These are phyloP conservation scores for Metopia argyrocephala DNA, from an alignment of 2,888 invertebrate genomes.

Conservation along the genomic window DNA sequence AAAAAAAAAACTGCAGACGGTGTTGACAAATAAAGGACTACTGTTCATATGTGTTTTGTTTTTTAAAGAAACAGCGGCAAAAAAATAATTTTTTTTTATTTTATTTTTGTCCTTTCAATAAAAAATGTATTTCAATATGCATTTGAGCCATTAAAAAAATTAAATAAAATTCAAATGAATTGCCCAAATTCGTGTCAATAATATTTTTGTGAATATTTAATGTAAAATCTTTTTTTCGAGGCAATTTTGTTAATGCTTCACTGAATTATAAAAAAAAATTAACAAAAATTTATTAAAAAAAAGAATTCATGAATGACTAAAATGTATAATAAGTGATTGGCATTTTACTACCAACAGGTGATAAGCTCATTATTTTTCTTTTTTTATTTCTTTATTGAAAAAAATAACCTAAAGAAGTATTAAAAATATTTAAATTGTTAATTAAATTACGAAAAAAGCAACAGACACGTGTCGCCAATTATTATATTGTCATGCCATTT, in stretches of 20 bases:
- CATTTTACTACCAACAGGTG: neutral
- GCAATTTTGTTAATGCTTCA: neutral
- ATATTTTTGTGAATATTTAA: neutral
- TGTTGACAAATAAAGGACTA: too few species aligned
- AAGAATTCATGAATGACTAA: neutral
- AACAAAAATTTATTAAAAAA: neutral
- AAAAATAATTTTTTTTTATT: neutral
- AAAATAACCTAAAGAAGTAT: neutral
- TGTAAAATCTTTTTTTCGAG: neutral
- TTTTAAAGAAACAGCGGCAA: too few species aligned
- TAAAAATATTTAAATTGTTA: neutral
- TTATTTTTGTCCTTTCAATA: neutral
- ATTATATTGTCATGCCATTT: neutral
- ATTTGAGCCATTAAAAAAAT: neutral
- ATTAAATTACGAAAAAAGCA: neutral
- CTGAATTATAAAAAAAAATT: neutral
- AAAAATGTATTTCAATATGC: neutral
- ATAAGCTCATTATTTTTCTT: neutral
- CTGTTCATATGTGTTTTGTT: too few species aligned
- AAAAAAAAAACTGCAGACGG: too few species aligned
- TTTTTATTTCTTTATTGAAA: neutral
- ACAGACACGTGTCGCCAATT: neutral
- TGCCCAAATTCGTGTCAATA: neutral
- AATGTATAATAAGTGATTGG: neutral
- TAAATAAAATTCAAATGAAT: neutral